Base-by-base conservation (phyloP, 1,140 invertebrate genomes). In the Anagrus nilaparvatae region DNA sequence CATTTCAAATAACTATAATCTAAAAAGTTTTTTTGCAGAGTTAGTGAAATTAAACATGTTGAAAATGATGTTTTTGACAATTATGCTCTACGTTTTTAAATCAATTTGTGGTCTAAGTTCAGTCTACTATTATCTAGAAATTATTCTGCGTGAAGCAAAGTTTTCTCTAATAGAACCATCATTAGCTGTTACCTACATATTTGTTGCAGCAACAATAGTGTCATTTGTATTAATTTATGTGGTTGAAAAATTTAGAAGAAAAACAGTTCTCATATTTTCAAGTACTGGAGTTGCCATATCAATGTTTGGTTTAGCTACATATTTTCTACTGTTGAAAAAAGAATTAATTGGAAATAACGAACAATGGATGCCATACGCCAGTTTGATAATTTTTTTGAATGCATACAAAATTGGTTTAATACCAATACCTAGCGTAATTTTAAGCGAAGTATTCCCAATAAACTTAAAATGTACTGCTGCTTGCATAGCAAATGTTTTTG, bases 41-140 rank as follows among this genome's bases (percentile, higher is more conserved):
- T n/a, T n/a, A n/a, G n/a, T n/a, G n/a, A n/a, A n/a, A n/a, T n/a
- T n/a, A n/a, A n/a, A n/a, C n/a, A n/a, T n/a, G n/a, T n/a, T n/a
- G n/a, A n/a, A n/a, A n/a, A n/a, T n/a, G n/a, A n/a, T n/a, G n/a
- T n/a, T n/a, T n/a, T n/a, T n/a, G n/a, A n/a, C n/a, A n/a, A n/a
- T n/a, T n/a, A n/a, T n/a, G n/a, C n/a, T 87, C 38, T 80, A 82
- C 53, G 67, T 79, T 5, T 79, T 83, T 17, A 83, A 88, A 58
- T 82, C 86, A 54, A 70, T 86, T 23, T 82, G 76, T 37, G 81
- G 84, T 2, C 77, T 84, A n/a, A 81, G 81, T 35, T 79, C 79
- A 2, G 70, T 88, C 16, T 77, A 79, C 50, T 79, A 81, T 20
- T 87, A 87, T 53, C 73, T 81, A 14, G 78, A 84, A 40, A 73